These are phyloP conservation scores for Timandra comae DNA, from an alignment of 2,888 invertebrate species.

Conservation along the genomic window DNA sequence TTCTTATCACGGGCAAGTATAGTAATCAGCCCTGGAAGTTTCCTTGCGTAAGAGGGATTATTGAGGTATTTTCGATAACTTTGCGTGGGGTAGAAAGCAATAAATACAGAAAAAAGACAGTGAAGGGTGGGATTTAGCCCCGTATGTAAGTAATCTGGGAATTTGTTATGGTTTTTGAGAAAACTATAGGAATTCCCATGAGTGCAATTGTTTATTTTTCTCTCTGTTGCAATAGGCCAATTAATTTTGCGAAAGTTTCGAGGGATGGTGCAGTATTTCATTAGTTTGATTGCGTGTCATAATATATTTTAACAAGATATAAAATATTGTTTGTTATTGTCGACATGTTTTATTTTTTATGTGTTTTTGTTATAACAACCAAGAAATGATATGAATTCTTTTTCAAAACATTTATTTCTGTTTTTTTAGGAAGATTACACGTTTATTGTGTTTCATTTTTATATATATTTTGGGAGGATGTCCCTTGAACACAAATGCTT, in stretches of 20 bases:
- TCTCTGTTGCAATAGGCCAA: conserved; percentile 15
- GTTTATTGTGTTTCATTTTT: too few species aligned
- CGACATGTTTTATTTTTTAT: background rate
- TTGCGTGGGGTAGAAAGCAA: conserved; percentile 64
- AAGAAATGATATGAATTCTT: too few species aligned
- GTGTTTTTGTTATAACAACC: too few species aligned
- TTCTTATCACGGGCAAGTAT: conserved; percentile 57
- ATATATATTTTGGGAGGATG: too few species aligned
- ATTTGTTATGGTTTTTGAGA: conserved; percentile 73
- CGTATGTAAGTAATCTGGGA: conserved; percentile 61
- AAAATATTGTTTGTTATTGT: too few species aligned
- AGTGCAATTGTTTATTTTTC: conserved; percentile 49
- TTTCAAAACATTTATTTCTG: too few species aligned
- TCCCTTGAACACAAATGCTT: too few species aligned
- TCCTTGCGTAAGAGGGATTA: conserved; percentile 70
- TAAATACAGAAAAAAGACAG: conserved; percentile 64
- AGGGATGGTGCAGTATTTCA: too few species aligned
- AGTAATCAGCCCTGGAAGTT: conserved; percentile 72
- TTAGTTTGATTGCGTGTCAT: too few species aligned
- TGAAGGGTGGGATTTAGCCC: conserved; percentile 38
- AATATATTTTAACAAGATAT: too few species aligned
- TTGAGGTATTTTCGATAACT: conserved; percentile 68
- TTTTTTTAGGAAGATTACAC: too few species aligned
- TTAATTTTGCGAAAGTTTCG: conserved; percentile 11
- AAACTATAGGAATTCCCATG: conserved; percentile 56